Evolutionary conservation across 1,140 invertebrate genomes (phyloP), one percentile per base, ranked within the genome.

Genomic region (Formica selysi): DNA sequence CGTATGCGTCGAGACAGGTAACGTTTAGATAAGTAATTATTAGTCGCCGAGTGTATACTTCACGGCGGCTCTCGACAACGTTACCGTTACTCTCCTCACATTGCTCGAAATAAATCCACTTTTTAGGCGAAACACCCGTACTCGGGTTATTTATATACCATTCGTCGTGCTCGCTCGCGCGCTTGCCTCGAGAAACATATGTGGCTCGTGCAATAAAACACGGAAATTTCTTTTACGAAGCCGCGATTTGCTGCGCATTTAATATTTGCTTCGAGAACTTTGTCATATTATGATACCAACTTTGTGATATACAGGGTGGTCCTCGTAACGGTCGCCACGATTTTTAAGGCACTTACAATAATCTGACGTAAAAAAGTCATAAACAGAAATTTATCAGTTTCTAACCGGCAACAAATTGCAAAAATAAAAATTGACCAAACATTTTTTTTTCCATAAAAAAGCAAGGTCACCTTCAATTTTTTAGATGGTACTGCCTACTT

Each of bases 1-100:
- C 10, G 59, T 22, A 22, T 32, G n/a, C 48, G 22, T 8, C 16
- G 29, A 71, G 48, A 36, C 44, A 54, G 68, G 29, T 54, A 71
- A 71, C 68, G 22, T 71, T 71, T 67, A 68, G 29, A 62, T 48
- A 44, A 79, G 64, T 59, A 80, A 80, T 80, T 80, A 80, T 80
- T 80, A 80, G 64, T 41, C 68, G 64, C 48, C 8, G 19, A 57
- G 26, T 36, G 7, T 57, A 68, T 68, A 68, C 54, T 57, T 41
- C 36, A 19, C n/a, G 4, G 36, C 19, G 38, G 22, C 16, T 29
- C 16, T 29, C 41, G 62, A 80, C 48, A 51, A 70, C n/a, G 36
- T 68, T 80, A 57, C 36, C 64, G 48, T 70, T 80, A 70, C 32
- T 32, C 32, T 38, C 65, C 32, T n/a, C 36, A 70, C 36, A 41